A percentile compares a stretch with the other conserved stretches of the same genome.
These are phyloP conservation scores for Tokudaia tokunoshimensis DNA, from an alignment of 2,797 vertebrate species.

Conservation along the genomic window DNA sequence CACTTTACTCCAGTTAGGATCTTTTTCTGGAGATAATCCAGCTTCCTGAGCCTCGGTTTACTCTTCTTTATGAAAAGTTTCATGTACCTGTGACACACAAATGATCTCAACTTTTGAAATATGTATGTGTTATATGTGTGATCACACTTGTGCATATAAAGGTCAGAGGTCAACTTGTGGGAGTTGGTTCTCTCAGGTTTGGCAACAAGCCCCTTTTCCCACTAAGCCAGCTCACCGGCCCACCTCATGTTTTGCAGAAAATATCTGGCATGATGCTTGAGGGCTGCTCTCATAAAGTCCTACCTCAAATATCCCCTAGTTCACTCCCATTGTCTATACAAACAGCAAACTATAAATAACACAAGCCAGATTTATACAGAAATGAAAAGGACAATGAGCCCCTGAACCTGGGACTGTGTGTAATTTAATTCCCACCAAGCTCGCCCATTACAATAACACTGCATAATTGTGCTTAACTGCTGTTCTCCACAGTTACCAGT, in stretches of 20 bases:
- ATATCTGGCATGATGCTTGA: background rate
- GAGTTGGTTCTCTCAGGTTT: background rate
- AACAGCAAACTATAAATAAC: conserved; percentile 67
- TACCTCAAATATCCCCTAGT: background rate
- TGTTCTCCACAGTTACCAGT: conserved; percentile 58
- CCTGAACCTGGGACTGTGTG: conserved; percentile 42
- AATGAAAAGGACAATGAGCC: conserved; percentile 66
- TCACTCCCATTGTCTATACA: background rate
- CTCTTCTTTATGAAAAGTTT: conserved; percentile 40
- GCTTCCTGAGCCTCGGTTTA: background rate
- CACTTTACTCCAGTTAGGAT: conserved; percentile 14
- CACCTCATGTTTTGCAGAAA: background rate
- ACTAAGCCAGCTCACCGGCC: background rate
- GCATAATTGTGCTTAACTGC: conserved; percentile 72
- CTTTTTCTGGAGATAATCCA: background rate
- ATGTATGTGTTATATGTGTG: background rate
- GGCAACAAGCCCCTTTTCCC: background rate
- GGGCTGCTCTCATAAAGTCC: background rate
- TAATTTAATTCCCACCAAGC: conserved; percentile 58
- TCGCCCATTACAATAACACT: conserved; percentile 30
- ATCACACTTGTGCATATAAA: background rate
- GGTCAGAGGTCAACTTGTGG: background rate
- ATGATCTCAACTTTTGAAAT: background rate
- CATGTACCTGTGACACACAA: background rate
- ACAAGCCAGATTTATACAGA: conserved; percentile 41